Evolutionary conservation across 2,888 invertebrate species (phyloP), one percentile per base, ranked within the genome.

Genomic region (Cephus runcator): DNA sequence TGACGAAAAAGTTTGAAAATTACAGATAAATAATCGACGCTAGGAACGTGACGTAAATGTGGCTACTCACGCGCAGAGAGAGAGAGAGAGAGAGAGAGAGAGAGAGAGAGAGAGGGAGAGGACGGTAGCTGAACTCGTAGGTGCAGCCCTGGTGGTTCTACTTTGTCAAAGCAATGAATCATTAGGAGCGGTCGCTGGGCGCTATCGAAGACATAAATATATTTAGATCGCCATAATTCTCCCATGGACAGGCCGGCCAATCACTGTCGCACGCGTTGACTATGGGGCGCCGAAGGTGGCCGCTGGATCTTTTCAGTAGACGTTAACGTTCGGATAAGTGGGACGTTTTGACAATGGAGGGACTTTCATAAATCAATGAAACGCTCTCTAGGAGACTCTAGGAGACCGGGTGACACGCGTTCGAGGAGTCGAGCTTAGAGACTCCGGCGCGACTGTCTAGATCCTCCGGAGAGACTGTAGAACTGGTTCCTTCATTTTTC

Each of bases 201-300:
- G 69, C 69, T 69, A 69, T 69, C 69, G 69, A 30, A 69, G 69
- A 84, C 85, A 86, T 83, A 87, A 87, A 87, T 87, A 86, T 87
- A 87, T 83, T 82, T 79, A 75, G 83, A 77, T 83, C 84, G 86
- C 84, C 85, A 86, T 87, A 87, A 87, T 87, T 87, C 87, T 34
- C 34, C 69, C 34, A 73, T 73, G 73, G 73, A 73, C 73, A 23
- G 69, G 15, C n/a, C 31, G 69, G 69, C 69, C 73, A 35, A 73
- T 73, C 73, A 35, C 73, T 73, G 73, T 73, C 73, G 73, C 33
- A 83, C 83, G 76, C 34, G 73, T 30, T 56, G 15, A 73, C 73
- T 23, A 76, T 69, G 69, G 35, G 73, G 73, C 73, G 77, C 77
- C 74, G 78, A 69, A 69, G 73, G 76, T 74, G 36, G 79, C 80